These are phyloP conservation scores for Cossypha caffra DNA, from an alignment of 2,797 vertebrate genomes.

Conservation along the genomic window DNA sequence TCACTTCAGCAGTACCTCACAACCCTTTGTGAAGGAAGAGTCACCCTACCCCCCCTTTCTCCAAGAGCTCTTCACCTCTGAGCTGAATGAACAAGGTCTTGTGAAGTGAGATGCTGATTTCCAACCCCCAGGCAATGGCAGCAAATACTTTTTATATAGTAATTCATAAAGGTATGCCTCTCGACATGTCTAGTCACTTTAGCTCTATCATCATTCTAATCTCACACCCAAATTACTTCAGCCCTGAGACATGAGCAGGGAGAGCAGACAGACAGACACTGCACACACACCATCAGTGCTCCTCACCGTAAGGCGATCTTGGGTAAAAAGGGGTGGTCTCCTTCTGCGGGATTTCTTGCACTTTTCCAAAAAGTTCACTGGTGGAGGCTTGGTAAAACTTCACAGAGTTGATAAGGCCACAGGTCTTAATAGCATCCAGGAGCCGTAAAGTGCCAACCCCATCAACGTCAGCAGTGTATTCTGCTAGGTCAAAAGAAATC, in stretches of 20 bases:
- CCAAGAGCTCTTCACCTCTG: slow-evolving; percentile 67
- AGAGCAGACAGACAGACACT: background rate
- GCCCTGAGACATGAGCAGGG: slow-evolving; percentile 4
- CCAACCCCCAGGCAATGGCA: slow-evolving; percentile 42
- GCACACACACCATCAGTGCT: background rate
- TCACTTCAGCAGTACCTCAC: slow-evolving; percentile 64
- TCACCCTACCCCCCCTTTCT: background rate
- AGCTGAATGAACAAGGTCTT: slow-evolving; percentile 47
- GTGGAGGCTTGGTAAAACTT: slow-evolving; percentile 99
- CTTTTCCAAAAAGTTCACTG: slow-evolving; percentile 96
- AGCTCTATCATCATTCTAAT: slow-evolving; percentile 36
- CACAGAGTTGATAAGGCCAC: slow-evolving; percentile 88
- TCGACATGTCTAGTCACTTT: slow-evolving; percentile 61
- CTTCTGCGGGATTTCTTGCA: slow-evolving; percentile 96
- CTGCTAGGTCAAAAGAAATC: slow-evolving; percentile 97
- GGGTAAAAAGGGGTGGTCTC: slow-evolving; percentile 98
- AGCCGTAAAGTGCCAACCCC: slow-evolving; percentile 93
- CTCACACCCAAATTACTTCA: slow-evolving; percentile 61
- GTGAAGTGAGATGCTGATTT: slow-evolving; percentile 52
- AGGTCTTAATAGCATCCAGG: slow-evolving; percentile 94
- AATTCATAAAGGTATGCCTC: slow-evolving; percentile 57
- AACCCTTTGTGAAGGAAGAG: slow-evolving; percentile 36
- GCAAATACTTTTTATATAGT: slow-evolving; percentile 34
- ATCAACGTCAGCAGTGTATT: slow-evolving; percentile 97
- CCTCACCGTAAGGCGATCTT: slow-evolving; percentile 93